These are phyloP conservation scores for Amblyraja radiata DNA, from an alignment of 2,797 vertebrate species.

Conservation along the genomic window DNA sequence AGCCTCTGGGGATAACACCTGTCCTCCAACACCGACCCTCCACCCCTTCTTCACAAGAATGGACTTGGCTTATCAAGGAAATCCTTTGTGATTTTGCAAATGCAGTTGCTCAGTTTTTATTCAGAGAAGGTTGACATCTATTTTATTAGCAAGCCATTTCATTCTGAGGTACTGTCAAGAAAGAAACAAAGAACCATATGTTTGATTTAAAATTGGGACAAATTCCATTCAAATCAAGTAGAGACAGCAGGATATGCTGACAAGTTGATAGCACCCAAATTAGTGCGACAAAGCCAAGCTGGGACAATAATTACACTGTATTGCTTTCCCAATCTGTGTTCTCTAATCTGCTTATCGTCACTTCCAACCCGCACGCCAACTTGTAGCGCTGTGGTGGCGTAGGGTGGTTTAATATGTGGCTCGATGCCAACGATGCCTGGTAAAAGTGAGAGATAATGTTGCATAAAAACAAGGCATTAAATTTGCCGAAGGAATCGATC, in stretches of 20 bases:
- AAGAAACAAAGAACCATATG: not conserved
- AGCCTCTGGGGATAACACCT: not conserved
- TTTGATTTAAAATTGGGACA: not conserved
- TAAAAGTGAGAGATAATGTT: not conserved
- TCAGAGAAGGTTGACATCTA: not conserved
- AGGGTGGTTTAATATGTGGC: not conserved
- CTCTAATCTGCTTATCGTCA: not conserved
- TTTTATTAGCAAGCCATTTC: conserved; percentile 1
- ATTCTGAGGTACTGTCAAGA: not conserved
- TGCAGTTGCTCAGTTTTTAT: not conserved
- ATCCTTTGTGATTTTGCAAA: not conserved
- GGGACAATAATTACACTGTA: conserved; percentile 1
- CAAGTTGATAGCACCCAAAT: conserved; percentile 31
- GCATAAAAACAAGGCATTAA: conserved; percentile 1
- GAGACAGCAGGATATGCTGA: not conserved
- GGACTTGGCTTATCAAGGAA: not conserved
- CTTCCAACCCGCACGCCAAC: not conserved
- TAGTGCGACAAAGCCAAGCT: not conserved
- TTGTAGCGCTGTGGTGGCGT: not conserved
- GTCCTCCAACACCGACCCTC: no score
- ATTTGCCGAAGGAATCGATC: not conserved
- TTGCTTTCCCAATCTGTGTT: not conserved
- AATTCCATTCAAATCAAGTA: conserved; percentile 4
- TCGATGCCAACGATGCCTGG: not conserved
- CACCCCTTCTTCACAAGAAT: no score